Conservation (phyloP, 2,888 invertebrate genomes). For the Sthenelais limicola region DNA sequence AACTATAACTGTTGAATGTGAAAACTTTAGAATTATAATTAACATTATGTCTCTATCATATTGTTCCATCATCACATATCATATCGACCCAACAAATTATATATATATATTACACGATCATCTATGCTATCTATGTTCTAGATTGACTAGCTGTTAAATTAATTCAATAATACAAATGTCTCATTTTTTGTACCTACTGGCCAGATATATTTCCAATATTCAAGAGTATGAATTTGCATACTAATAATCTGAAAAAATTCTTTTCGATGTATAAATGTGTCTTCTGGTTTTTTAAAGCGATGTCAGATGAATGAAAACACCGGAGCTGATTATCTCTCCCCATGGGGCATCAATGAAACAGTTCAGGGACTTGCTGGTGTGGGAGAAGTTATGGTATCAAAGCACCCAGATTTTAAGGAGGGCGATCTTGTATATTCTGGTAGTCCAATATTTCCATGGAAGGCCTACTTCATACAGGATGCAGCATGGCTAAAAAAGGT, state of each 20-base stretch:
- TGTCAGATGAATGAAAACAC: conserved; percentile 71
- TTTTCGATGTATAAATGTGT: no score
- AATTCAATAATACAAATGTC: neutral
- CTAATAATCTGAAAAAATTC: no score
- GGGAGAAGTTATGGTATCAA: conserved; percentile 60
- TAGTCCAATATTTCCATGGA: conserved; percentile 65
- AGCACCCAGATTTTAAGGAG: conserved; percentile 50
- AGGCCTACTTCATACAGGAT: conserved; percentile 49
- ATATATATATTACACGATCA: no score
- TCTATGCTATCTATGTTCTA: no score
- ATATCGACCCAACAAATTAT: neutral
- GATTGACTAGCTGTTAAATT: neutral
- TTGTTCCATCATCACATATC: neutral
- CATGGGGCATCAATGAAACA: conserved; percentile 65
- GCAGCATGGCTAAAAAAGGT: conserved; percentile 46
- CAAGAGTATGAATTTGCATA: no score
- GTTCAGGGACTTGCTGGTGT: conserved; percentile 69
- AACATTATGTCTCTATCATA: neutral
- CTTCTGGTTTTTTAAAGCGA: conserved; percentile 57
- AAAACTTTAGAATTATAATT: no score
- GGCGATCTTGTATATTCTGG: conserved; percentile 62
- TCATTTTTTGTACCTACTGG: neutral
- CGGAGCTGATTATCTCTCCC: conserved; percentile 70
- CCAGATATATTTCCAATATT: neutral
- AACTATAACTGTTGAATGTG: no score